Evolutionary conservation across 2,888 invertebrate species (phyloP).

Genomic region (Rhingia campestris): DNA sequence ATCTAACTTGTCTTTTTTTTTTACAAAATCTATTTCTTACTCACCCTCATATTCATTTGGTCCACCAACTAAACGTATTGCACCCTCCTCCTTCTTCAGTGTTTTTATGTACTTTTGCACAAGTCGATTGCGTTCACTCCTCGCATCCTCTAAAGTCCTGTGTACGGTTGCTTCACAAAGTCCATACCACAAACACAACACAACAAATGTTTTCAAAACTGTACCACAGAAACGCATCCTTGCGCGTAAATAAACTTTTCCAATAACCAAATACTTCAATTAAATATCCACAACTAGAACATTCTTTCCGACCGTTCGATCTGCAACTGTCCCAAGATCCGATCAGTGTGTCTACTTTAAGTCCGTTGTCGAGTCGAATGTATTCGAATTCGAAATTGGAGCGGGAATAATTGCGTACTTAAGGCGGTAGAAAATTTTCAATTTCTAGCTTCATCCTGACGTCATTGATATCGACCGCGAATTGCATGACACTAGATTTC

Average conservation of each 20-base stretch:
- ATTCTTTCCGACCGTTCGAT: conserved; percentile 57
- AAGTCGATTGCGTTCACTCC: conserved; percentile 84
- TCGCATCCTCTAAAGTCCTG: conserved; percentile 80
- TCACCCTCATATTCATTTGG: conserved; percentile 89
- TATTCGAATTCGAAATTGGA: conserved; percentile 52
- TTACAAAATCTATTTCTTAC: conserved; percentile 12
- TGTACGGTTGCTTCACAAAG: conserved; percentile 69
- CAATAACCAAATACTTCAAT: background rate
- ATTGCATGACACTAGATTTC: conserved; percentile 31
- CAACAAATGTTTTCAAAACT: background rate
- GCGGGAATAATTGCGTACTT: background rate
- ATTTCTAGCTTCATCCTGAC: conserved; percentile 62
- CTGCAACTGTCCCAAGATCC: conserved; percentile 51
- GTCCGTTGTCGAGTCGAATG: conserved; percentile 18
- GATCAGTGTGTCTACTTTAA: conserved; percentile 44
- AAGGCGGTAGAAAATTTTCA: conserved; percentile 3
- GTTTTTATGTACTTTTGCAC: conserved; percentile 88
- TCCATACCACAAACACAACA: conserved; percentile 31
- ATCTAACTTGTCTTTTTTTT: too few relatives aligned
- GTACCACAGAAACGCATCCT: conserved; percentile 32
- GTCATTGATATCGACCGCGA: conserved; percentile 51
- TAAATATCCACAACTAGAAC: conserved; percentile 14
- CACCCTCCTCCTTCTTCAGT: conserved; percentile 89
- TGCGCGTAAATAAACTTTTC: background rate
- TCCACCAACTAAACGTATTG: conserved; percentile 88